Conservation (phyloP, 2,797 vertebrate species). For the Loris lydekkerianus region DNA sequence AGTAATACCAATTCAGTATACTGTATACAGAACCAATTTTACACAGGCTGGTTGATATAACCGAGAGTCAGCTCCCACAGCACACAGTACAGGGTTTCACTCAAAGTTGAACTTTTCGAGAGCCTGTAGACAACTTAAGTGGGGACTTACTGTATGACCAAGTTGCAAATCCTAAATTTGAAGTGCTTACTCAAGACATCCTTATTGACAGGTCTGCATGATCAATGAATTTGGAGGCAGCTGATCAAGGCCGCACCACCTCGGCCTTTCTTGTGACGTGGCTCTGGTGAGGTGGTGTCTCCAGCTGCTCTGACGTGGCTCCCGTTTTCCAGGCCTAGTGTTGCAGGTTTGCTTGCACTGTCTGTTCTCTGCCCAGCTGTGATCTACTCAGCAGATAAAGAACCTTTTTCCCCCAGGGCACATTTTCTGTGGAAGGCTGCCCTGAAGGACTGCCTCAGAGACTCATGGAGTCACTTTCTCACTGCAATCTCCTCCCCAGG, state of each 20-base stretch:
- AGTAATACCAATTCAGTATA: background rate
- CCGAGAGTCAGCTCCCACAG: background rate
- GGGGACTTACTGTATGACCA: background rate
- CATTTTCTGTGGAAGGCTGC: background rate
- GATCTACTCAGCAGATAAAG: too few relatives aligned
- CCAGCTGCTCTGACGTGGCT: background rate
- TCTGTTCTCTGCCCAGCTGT: background rate
- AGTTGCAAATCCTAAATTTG: background rate
- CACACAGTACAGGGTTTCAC: background rate
- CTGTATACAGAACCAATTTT: background rate
- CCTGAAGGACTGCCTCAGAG: background rate
- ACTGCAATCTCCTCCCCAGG: background rate
- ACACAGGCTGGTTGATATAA: background rate
- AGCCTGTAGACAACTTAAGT: background rate
- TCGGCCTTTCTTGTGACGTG: background rate
- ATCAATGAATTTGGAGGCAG: background rate
- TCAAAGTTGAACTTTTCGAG: too few relatives aligned
- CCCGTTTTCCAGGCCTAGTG: background rate
- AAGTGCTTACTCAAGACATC: background rate
- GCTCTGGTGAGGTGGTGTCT: background rate
- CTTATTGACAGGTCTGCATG: background rate
- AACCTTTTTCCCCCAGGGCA: background rate
- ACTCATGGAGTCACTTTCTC: background rate
- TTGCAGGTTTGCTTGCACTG: background rate
- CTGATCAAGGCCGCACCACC: background rate